These are phyloP conservation scores for Chaetodon trifascialis DNA, from an alignment of 2,113 vertebrate genomes.

Conservation along the genomic window DNA sequence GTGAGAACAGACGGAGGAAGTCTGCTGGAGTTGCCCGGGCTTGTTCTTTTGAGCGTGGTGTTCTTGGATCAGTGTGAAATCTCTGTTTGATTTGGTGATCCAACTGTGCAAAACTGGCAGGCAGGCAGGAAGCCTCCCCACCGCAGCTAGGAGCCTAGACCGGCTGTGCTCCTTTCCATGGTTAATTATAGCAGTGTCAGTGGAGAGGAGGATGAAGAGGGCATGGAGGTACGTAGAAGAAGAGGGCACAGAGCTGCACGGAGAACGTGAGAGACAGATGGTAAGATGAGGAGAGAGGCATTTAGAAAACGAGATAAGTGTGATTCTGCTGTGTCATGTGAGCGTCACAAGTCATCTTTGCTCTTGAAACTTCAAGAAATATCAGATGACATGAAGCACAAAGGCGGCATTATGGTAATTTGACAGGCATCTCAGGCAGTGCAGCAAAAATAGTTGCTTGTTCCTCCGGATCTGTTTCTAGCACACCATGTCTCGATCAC, in stretches of 20 bases:
- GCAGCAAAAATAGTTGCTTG: constrained; percentile 41
- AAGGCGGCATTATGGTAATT: background rate
- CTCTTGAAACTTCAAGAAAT: background rate
- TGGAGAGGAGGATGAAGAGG: constrained; percentile 48
- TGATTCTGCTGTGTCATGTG: background rate
- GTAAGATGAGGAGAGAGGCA: constrained; percentile 12
- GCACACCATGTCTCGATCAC: constrained; percentile 36
- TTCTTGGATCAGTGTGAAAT: constrained; percentile 56
- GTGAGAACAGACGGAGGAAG: constrained; percentile 55
- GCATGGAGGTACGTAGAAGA: constrained; percentile 32
- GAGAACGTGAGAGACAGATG: constrained; percentile 41
- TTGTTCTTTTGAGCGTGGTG: constrained; percentile 53
- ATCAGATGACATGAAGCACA: constrained; percentile 24
- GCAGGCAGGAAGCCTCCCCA: constrained; percentile 48
- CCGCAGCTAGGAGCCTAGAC: constrained; percentile 40
- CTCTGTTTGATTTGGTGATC: constrained; percentile 40
- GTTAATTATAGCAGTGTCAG: constrained; percentile 70
- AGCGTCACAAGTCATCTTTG: constrained; percentile 8
- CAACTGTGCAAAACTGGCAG: constrained; percentile 35
- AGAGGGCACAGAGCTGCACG: constrained; percentile 16
- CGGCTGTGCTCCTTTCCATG: constrained; percentile 45
- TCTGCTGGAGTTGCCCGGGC: constrained; percentile 16
- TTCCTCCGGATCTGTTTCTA: constrained; percentile 45
- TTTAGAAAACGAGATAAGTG: background rate
- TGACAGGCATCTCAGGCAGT: constrained; percentile 4